Conservation (phyloP, 1,140 invertebrate species). For the Phymastichus coffea region DNA sequence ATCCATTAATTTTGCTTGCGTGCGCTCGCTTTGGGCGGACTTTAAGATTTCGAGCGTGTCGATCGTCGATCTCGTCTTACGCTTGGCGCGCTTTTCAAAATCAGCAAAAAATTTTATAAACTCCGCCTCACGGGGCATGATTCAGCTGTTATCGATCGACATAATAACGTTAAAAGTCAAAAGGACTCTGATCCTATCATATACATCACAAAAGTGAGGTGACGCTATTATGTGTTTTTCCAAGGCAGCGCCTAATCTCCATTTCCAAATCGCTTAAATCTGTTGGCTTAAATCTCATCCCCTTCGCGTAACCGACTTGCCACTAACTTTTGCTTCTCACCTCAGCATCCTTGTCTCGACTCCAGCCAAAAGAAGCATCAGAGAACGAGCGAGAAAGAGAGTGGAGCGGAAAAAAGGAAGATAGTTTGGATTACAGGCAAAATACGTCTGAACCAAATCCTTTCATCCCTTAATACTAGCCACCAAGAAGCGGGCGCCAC, state of each 20-base stretch:
- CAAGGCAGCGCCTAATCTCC: conserved; percentile 1
- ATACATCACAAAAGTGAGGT: conserved; percentile 17
- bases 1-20: conserved; percentile 9
- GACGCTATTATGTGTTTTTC: too few relatives aligned
- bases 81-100: too few relatives aligned
- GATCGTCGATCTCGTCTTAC: too few relatives aligned
- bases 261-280: conserved; percentile 5
- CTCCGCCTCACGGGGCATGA: too few relatives aligned
- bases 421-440: conserved; percentile 48
- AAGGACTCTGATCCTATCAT: conserved; percentile 8
- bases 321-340: conserved; percentile 1
- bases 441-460: conserved; percentile 48
- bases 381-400: too few relatives aligned
- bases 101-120: too few relatives aligned
- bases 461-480: conserved; percentile 43
- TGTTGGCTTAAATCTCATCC: conserved; percentile 17
- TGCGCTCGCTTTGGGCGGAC: too few relatives aligned
- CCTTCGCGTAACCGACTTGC: not conserved
- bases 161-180: not conserved
- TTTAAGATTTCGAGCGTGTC: too few relatives aligned
- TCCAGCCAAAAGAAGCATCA: too few relatives aligned
- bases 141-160: not conserved
- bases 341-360: not conserved
- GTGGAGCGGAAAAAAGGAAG: conserved; percentile 30
- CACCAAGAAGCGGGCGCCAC: conserved; percentile 12